A percentile compares a stretch with the other conserved stretches of the same genome.
Conservation (phyloP, 1,140 invertebrate species). For the Diabrotica virgifera region DNA sequence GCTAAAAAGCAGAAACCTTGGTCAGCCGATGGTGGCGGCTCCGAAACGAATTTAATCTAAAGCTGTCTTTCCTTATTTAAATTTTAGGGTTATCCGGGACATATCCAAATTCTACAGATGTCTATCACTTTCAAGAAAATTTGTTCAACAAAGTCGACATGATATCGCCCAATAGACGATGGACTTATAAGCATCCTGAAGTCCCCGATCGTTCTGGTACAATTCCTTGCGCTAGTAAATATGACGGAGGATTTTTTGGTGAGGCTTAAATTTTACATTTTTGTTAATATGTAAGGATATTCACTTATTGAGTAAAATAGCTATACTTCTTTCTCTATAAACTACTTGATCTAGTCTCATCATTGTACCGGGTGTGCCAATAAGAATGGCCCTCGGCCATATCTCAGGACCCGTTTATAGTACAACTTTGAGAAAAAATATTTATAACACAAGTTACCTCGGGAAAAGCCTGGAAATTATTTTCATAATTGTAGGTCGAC, state of each 20-base stretch:
- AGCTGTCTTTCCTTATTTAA: too few relatives aligned
- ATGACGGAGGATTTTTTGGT: constrained; percentile 80
- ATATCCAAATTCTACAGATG: constrained; percentile 82
- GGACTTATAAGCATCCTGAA: constrained; percentile 67
- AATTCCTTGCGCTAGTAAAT: constrained; percentile 74
- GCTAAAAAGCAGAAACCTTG: too few relatives aligned
- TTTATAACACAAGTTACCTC: too few relatives aligned
- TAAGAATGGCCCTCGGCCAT: too few relatives aligned
- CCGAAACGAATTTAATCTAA: too few relatives aligned
- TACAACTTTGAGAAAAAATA: too few relatives aligned
- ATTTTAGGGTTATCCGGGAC: constrained; percentile 72
- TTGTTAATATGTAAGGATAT: background rate
- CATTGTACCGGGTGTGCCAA: too few relatives aligned
- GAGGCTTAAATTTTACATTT: constrained; percentile 4
- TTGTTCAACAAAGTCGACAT: constrained; percentile 80
- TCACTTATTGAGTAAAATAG: background rate
- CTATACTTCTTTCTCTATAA: background rate
- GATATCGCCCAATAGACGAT: constrained; percentile 71
- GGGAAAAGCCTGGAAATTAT: too few relatives aligned
- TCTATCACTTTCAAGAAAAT: constrained; percentile 75
- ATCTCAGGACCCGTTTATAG: too few relatives aligned
- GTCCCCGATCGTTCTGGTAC: constrained; percentile 75
- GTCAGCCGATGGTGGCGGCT: too few relatives aligned
- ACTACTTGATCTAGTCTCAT: background rate
- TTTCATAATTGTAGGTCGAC: too few relatives aligned